Base-by-base conservation (phyloP, 2,113 vertebrate species). In the Carollia perspicillata region DNA sequence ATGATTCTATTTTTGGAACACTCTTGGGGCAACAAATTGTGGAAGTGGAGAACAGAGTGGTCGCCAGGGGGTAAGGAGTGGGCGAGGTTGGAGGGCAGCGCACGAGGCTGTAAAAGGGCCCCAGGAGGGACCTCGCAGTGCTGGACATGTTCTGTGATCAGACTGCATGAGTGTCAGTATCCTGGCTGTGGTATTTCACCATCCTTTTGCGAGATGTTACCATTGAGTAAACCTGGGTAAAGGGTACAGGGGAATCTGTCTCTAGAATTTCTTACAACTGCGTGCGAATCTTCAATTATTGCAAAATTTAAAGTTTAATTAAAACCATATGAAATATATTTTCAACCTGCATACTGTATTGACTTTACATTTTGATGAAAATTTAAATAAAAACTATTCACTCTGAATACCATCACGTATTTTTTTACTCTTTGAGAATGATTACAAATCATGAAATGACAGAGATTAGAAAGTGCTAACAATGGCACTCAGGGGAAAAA, bases 301-400 rank as follows among this genome's bases (percentile, higher is more conserved):
- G 20, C 40, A 85, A 84, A 92, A 81, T 74, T 68, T 68, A 94
- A 92, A 72, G 66, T 51, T 68, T 58, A 81, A 65, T 72, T 79
- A 4, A 33, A 96, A 84, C 42, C 8, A 58, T 9, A 35, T 51
- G 11, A 58, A 80, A 75, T 96, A 86, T 1, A 58, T 74, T 42
- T 77, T 92, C 47, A 47, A 51, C 17, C 8, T 74, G 81, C 63
- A 79, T 30, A 80, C 11, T 81, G 37, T n/a, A 80, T 22, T 60
- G 69, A 83, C 53, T 84, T 93, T 55, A 86, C 20, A 89, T 84
- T 88, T 89, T 35, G 23, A 63, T 66, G 11, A 86, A 90, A 90
- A 87, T 63, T 14, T 68, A 63, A 60, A 80, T 77, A 80, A 84
- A 84, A 92, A 92, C 17, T 60, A 47, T 81, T 77, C 2, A 75